Evolutionary conservation across 2,113 vertebrate species (phyloP).

Genomic region (Nannospalax galili): DNA sequence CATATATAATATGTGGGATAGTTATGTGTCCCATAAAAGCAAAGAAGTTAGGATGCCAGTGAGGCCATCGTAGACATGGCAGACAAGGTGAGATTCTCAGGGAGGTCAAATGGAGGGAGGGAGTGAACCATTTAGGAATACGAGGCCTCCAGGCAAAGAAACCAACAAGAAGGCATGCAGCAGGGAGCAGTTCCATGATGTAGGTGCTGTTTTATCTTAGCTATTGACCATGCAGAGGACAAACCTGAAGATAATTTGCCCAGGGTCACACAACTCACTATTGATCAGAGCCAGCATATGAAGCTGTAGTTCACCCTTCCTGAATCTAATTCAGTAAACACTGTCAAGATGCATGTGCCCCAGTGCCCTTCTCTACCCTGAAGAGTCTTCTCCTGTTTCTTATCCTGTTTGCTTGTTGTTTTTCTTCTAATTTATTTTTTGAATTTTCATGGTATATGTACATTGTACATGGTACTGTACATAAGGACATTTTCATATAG

Average conservation of each 20-base stretch:
- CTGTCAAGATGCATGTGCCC: not conserved
- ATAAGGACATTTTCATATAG: too few relatives aligned
- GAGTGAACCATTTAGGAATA: not conserved
- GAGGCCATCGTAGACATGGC: not conserved
- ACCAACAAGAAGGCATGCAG: not conserved
- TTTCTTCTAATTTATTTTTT: too few relatives aligned
- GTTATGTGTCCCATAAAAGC: not conserved
- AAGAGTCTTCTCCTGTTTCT: not conserved
- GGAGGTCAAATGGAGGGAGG: not conserved
- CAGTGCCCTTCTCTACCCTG: not conserved
- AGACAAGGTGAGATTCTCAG: not conserved
- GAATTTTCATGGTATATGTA: too few relatives aligned
- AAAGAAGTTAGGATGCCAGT: not conserved
- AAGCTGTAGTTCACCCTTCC: not conserved
- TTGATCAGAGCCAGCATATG: not conserved
- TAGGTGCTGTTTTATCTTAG: not conserved
- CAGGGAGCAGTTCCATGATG: not conserved
- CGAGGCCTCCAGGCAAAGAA: not conserved
- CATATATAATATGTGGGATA: not conserved
- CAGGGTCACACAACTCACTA: not conserved
- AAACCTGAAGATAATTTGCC: not conserved
- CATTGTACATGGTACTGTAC: too few relatives aligned
- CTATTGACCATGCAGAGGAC: not conserved
- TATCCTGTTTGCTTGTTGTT: too few relatives aligned
- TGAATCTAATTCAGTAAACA: not conserved